Evolutionary conservation across 2,888 invertebrate genomes (phyloP), one percentile per base, ranked within the genome.

Genomic region (Nematopogon swammerdamellus): DNA sequence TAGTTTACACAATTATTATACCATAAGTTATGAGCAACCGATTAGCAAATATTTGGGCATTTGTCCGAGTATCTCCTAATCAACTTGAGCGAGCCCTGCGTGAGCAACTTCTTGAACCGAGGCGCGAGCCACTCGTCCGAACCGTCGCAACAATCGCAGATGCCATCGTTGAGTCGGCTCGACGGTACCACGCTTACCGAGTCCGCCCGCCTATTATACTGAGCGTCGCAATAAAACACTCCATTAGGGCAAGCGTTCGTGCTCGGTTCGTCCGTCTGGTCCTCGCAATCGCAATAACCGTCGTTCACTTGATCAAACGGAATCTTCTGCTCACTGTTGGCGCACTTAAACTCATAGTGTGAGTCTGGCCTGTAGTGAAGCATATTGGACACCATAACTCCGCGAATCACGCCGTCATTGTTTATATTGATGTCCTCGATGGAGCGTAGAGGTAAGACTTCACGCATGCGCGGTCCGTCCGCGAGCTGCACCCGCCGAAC

Each of bases 91-190:
- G 62, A 61, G 46, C 61, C 62, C 58, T 77, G 76, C 11, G 73
- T 72, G 17, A 77, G 56, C 19, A 76, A 53, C 54, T 62, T 64
- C 44, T 60, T 54, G 18, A 56, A 58, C 6, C 55, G 25, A 2
- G 58, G 45, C 49, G 60, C 58, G 6, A 68, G 54, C 86, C 87
- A 92, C 68, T 94, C 94, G 69, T 94, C 94, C 45, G 91, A 90
- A n/a, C 92, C 93, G 73, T 94, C 94, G 68, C 93, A 94, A 62
- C 95, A 95, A 69, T 95, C 95, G 79, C 97, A 97, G 56, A 96
- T 87, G 6, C 93, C 92, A 82, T 97, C 97, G 70, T 96, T 95
- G 0, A 98, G 89, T 63, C 89, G 82, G 54, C 88, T 88, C 1
- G 95, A 91, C 10, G 89, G 85, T 57, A 82, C 67, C 54, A 56